Evolutionary conservation across 2,113 vertebrate genomes (phyloP).

Genomic region (Danio rerio): GRCz12tu NC_133191.1:41990501-41991000

Average conservation of each 20-base stretch:
- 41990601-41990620: constrained; percentile 65
- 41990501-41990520: constrained; percentile 56
- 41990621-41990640: constrained; percentile 66
- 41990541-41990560: constrained; percentile 82
- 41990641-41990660: constrained; percentile 49
- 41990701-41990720: not conserved
- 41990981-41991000: too few species aligned
- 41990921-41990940: too few species aligned
- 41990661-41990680: constrained; percentile 61
- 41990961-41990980: too few species aligned
- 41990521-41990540: constrained; percentile 75
- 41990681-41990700: constrained; percentile 56
- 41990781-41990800: too few species aligned
- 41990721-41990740: constrained; percentile 9
- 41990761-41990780: not conserved
- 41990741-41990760: not conserved
- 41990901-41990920: too few species aligned
- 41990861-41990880: too few species aligned
- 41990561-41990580: constrained; percentile 79
- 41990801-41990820: too few species aligned
- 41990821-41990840: too few species aligned
- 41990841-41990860: too few species aligned
- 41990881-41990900: too few species aligned
- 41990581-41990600: constrained; percentile 75
- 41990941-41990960: too few species aligned